phyloP scores from a whole-genome alignment of 1,140 invertebrate genomes.

The Vanessa tameamea region DNA sequence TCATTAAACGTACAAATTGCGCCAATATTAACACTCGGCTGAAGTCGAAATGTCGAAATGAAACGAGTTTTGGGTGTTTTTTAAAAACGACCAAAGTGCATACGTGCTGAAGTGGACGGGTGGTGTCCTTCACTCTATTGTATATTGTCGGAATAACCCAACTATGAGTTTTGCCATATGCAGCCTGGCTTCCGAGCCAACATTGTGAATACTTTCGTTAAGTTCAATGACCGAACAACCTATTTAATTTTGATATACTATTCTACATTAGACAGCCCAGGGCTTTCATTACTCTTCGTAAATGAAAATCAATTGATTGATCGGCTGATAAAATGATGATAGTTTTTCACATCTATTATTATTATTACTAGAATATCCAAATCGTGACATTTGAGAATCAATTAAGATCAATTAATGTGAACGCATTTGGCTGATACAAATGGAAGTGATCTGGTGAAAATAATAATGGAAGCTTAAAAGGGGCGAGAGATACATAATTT shows the following conservation, averaged over 20 bases:
- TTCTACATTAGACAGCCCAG: neutral
- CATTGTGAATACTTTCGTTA: neutral
- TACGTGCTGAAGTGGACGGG: conserved; percentile 53
- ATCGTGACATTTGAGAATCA: too few species aligned
- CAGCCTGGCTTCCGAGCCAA: conserved; percentile 15
- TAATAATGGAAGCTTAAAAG: too few species aligned
- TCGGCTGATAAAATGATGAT: too few species aligned
- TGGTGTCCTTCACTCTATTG: conserved; percentile 17
- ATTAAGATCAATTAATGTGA: too few species aligned
- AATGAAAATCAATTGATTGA: too few species aligned
- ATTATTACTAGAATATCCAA: too few species aligned
- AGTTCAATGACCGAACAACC: conserved; percentile 6
- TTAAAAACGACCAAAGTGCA: conserved; percentile 45
- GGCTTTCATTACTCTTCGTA: too few species aligned
- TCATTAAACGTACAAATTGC: conserved; percentile 47
- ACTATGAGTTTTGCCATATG: conserved; percentile 16
- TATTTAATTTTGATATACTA: conserved; percentile 3
- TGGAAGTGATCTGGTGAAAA: too few species aligned
- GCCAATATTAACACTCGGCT: conserved; percentile 54
- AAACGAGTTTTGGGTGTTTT: conserved; percentile 52
- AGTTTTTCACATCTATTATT: too few species aligned
- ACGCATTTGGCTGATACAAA: too few species aligned
- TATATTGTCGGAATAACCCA: conserved; percentile 20
- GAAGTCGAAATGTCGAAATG: conserved; percentile 48
- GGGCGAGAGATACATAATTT: too few species aligned